Evolutionary conservation across 1,140 invertebrate species (phyloP).

Genomic region (Drosophila kanapiae): DNA sequence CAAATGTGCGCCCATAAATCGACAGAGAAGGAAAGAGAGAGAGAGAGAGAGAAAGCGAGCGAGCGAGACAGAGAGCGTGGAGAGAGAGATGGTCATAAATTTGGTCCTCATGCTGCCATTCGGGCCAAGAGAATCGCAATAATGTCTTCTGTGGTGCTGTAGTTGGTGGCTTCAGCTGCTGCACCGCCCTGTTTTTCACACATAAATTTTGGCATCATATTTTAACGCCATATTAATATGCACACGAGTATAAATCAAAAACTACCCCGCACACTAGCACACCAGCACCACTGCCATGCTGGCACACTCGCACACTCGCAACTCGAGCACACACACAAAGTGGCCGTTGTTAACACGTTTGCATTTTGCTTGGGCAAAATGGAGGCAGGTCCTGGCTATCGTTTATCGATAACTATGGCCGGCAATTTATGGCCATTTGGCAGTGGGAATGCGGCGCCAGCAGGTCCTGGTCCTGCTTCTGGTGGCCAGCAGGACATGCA

Average conservation of each 20-base stretch:
- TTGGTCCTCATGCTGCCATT: slow-evolving; percentile 54
- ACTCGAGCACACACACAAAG: slow-evolving; percentile 45
- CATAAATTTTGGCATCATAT: slow-evolving; percentile 82
- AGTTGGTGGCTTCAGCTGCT: slow-evolving; percentile 51
- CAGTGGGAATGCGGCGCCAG: slow-evolving; percentile 62
- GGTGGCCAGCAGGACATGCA: slow-evolving; percentile 25
- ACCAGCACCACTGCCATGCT: slow-evolving; percentile 10
- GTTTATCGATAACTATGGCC: slow-evolving; percentile 75
- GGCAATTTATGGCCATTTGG: slow-evolving; percentile 47
- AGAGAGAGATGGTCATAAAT: slow-evolving; percentile 64
- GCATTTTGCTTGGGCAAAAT: slow-evolving; percentile 64
- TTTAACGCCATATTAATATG: slow-evolving; percentile 84
- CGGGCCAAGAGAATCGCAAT: slow-evolving; percentile 61
- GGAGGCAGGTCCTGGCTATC: slow-evolving; percentile 52
- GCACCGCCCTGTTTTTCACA: slow-evolving; percentile 67
- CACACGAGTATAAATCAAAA: slow-evolving; percentile 77
- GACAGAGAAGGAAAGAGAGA: slow-evolving; percentile 41
- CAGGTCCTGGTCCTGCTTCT: slow-evolving; percentile 20
- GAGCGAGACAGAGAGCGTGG: neutral
- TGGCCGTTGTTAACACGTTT: slow-evolving; percentile 79
- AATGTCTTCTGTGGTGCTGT: slow-evolving; percentile 66
- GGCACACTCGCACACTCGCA: neutral
- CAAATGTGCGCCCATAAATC: slow-evolving; percentile 77
- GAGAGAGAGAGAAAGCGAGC: neutral
- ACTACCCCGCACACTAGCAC: slow-evolving; percentile 15